These are phyloP conservation scores for Pelosia muscerda DNA, from an alignment of 2,888 invertebrate genomes.

Conservation along the genomic window DNA sequence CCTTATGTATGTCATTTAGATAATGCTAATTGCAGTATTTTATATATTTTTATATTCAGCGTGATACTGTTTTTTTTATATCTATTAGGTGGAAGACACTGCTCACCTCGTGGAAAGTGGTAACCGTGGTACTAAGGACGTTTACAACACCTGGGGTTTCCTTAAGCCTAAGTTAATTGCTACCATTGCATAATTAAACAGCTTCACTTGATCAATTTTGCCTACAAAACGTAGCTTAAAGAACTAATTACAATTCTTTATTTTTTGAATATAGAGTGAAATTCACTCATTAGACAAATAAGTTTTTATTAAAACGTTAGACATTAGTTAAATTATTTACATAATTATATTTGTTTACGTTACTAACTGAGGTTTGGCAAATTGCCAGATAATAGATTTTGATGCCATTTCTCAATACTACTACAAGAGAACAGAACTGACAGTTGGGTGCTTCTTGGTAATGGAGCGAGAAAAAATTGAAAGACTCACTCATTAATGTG, in stretches of 20 bases:
- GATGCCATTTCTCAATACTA: background rate
- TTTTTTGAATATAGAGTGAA: background rate
- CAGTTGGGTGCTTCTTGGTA: slow-evolving; percentile 3
- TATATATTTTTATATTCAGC: no score
- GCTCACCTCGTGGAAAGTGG: no score
- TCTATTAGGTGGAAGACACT: no score
- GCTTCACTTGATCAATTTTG: background rate
- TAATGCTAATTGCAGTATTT: no score
- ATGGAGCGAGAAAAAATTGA: slow-evolving; percentile 5
- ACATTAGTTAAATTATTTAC: background rate
- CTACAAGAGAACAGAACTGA: slow-evolving; percentile 1
- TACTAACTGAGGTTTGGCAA: background rate
- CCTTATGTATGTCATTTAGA: no score
- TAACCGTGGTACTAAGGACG: no score
- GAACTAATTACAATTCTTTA: no score
- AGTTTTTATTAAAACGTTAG: background rate
- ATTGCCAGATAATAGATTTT: slow-evolving; percentile 8
- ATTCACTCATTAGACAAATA: background rate
- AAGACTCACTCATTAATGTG: slow-evolving; percentile 1
- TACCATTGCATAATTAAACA: background rate
- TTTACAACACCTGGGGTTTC: no score
- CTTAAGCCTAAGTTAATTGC: background rate
- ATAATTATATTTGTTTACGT: slow-evolving; percentile 3
- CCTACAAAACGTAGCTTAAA: no score
- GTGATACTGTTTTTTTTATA: background rate